Conservation (phyloP, 2,797 vertebrate genomes). For the Okamejei kenojei region DNA sequence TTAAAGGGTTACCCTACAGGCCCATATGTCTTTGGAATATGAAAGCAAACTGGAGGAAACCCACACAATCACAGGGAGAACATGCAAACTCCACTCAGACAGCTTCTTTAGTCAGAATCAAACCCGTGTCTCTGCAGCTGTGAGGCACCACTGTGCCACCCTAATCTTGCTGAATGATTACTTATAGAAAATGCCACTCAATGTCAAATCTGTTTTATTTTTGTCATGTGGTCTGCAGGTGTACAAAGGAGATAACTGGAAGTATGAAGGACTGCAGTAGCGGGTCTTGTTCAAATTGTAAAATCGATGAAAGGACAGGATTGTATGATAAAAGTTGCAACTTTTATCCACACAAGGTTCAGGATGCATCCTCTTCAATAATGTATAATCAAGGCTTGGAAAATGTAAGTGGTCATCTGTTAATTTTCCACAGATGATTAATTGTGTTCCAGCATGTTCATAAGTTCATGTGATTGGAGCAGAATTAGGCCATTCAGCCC, state of each 20-base stretch:
- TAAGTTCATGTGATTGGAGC: not conserved
- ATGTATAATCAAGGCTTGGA: conserved; percentile 55
- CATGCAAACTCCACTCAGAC: too few relatives aligned
- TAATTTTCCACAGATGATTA: not conserved
- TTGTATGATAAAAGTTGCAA: conserved; percentile 50
- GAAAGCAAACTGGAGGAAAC: too few relatives aligned
- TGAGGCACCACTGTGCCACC: too few relatives aligned
- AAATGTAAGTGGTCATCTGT: conserved; percentile 51
- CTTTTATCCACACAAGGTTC: conserved; percentile 51
- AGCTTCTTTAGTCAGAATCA: too few relatives aligned
- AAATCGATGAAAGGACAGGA: conserved; percentile 46
- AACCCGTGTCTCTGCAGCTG: too few relatives aligned
- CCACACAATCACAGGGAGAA: too few relatives aligned
- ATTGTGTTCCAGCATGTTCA: not conserved
- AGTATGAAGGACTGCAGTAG: conserved; percentile 43
- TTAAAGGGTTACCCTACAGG: too few relatives aligned
- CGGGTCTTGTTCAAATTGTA: conserved; percentile 48
- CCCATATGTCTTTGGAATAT: too few relatives aligned
- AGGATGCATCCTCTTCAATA: conserved; percentile 53
- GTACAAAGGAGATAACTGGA: conserved; percentile 52
- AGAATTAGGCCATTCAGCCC: too few relatives aligned
- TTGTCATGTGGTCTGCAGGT: conserved; percentile 46
- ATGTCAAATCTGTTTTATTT: not conserved
- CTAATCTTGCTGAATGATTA: too few relatives aligned
- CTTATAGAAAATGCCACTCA: not conserved